Evolutionary conservation across 2,113 vertebrate genomes (phyloP), one percentile per base, ranked within the genome.

Genomic region (Varanus komodoensis): DNA sequence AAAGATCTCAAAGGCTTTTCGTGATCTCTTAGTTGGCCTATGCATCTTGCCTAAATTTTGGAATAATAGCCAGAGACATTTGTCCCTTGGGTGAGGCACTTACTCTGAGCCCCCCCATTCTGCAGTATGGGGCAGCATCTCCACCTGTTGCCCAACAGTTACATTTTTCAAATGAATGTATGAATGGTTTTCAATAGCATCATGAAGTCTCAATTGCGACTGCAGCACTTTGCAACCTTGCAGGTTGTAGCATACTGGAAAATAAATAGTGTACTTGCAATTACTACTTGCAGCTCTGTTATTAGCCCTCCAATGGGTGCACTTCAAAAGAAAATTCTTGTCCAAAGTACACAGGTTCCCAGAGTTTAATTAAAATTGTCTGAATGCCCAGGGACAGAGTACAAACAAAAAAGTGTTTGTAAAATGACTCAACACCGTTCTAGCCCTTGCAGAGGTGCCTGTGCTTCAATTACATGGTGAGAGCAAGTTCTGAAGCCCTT

Each of bases 331-430:
- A 88, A 90, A 77, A 82, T 32, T 92, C 93, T 85, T 92, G 93
- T 94, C 89, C 93, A 57, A 89, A 89, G 87, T 84, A 88, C 85
- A 85, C 0, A 0, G 69, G 92, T 95, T 94, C 94, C 89, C 94
- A 95, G 92, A 87, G 90, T 48, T 96, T 96, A 95, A 96, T 96
- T 96, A 90, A 96, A 92, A 86, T 92, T 93, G 34, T 69, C 84
- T 92, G 89, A 74, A 88, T 86, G 91, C 82, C 89, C 84, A 82
- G 91, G 93, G 87, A 54, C 1, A 61, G 77, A 89, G 82, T 32
- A 86, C 92, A 92, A 89, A 89, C 27, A 32, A 64, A n/a, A 15
- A 48, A 2, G 2, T 6, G 32, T 29, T 25, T 50, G 74, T 88
- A 94, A 94, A 95, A 94, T 91, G 93, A 92, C 91, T 1, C 32